These are phyloP conservation scores for Drosophila erecta DNA, from an alignment of 1,140 invertebrate genomes.

Conservation along the genomic window DNA sequence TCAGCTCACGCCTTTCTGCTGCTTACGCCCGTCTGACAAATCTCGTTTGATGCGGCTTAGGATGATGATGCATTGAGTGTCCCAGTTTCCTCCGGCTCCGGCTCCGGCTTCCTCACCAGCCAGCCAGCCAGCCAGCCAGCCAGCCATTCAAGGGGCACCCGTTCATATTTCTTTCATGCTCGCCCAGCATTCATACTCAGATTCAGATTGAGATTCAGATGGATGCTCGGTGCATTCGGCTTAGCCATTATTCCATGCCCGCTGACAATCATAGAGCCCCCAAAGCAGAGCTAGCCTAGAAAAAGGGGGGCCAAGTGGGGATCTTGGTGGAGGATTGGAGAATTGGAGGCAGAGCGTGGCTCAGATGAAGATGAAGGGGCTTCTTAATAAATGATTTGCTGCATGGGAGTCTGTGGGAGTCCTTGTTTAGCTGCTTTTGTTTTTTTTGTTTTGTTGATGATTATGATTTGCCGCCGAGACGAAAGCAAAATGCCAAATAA, in stretches of 20 bases:
- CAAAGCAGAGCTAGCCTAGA: conserved; percentile 15
- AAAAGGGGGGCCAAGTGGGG: conserved; percentile 29
- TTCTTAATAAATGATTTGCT: conserved; percentile 48
- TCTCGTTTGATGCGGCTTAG: conserved; percentile 55
- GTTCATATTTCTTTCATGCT: conserved; percentile 45
- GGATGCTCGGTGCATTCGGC: conserved; percentile 43
- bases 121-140: background rate
- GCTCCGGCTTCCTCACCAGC: too few relatives aligned
- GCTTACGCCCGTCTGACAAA: conserved; percentile 28
- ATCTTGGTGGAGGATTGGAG: background rate
- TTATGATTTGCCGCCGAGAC: conserved; percentile 25
- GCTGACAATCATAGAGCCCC: conserved; percentile 34
- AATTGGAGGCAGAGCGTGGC: background rate
- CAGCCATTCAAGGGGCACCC: conserved; percentile 17
- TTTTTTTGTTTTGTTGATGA: conserved; percentile 2
- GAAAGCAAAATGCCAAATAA: conserved; percentile 42
- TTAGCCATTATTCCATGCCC: conserved; percentile 44
- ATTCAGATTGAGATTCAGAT: conserved; percentile 12
- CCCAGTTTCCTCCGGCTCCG: conserved; percentile 38
- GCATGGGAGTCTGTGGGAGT: background rate
- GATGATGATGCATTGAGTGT: conserved; percentile 54
- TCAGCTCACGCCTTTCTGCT: conserved; percentile 39
- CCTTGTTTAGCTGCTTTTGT: conserved; percentile 13
- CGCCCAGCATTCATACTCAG: conserved; percentile 10
- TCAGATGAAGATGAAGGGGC: conserved; percentile 22